Evolutionary conservation across 2,113 vertebrate species (phyloP).

Genomic region (Uropsilus gracilis): DNA sequence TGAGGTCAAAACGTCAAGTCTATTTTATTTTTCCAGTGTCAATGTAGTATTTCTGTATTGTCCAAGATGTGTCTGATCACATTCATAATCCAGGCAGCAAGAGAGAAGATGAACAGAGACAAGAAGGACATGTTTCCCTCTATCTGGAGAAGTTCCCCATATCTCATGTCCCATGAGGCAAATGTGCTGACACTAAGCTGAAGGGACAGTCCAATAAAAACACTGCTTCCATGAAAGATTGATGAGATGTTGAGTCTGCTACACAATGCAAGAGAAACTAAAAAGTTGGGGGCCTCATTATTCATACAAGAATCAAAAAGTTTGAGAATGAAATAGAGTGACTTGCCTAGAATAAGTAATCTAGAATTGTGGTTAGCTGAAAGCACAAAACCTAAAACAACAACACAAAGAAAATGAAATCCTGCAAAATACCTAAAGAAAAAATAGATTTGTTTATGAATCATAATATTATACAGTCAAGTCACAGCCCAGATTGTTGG

Average conservation of each 20-base stretch:
- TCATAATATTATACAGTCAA: fast-evolving
- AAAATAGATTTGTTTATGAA: not conserved
- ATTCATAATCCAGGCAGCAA: not conserved
- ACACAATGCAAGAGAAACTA: not conserved
- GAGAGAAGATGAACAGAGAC: not conserved
- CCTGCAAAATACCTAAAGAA: not conserved
- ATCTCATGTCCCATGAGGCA: not conserved
- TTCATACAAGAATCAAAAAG: fast-evolving
- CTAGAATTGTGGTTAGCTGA: not conserved
- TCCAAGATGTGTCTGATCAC: not conserved
- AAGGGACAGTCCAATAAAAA: not conserved
- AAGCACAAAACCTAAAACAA: not conserved
- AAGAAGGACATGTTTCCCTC: not conserved
- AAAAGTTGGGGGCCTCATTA: not conserved
- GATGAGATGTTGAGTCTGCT: fast-evolving
- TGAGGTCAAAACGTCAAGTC: not conserved
- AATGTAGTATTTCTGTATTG: not conserved
- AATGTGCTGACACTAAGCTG: not conserved
- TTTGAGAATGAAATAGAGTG: not conserved
- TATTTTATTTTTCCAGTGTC: not conserved
- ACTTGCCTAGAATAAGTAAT: not conserved
- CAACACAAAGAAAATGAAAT: not conserved
- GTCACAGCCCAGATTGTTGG: not conserved
- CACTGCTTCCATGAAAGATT: not conserved
- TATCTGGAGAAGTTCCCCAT: not conserved